Evolutionary conservation across 1,140 invertebrate genomes (phyloP).

Genomic region (Apocrypta bakeri): DNA sequence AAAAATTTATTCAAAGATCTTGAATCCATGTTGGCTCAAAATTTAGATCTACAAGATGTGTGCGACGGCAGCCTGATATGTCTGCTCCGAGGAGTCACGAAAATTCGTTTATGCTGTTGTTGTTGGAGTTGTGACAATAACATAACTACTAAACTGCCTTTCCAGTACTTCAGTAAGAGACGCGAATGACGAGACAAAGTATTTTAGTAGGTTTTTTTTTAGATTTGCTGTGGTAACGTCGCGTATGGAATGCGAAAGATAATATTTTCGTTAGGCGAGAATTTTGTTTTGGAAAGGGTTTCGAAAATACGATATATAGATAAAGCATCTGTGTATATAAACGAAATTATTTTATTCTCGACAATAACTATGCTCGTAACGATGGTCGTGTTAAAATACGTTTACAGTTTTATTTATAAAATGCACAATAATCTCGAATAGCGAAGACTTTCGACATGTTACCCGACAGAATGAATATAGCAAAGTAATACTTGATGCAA

Average conservation of each 20-base stretch:
- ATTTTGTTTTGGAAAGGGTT: background rate
- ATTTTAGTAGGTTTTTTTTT: background rate
- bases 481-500: background rate
- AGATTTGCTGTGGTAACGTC: background rate
- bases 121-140: too few relatives aligned
- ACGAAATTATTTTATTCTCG: too few relatives aligned
- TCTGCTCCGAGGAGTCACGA: background rate
- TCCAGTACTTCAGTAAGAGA: background rate
- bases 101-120: too few relatives aligned
- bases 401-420: too few relatives aligned
- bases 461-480: background rate
- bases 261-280: background rate
- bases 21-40: background rate
- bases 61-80: conserved; percentile 6
- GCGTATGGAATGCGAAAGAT: background rate
- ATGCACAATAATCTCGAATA: too few relatives aligned
- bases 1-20: background rate
- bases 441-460: background rate
- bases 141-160: too few relatives aligned
- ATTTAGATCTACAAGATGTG: conserved; percentile 2
- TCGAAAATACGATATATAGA: too few relatives aligned
- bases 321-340: too few relatives aligned
- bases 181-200: background rate
- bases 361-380: too few relatives aligned
- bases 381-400: too few relatives aligned